These are phyloP conservation scores for Meandrina meandrites DNA, from an alignment of 92 coral and sea anemone species.

Conservation along the genomic window DNA sequence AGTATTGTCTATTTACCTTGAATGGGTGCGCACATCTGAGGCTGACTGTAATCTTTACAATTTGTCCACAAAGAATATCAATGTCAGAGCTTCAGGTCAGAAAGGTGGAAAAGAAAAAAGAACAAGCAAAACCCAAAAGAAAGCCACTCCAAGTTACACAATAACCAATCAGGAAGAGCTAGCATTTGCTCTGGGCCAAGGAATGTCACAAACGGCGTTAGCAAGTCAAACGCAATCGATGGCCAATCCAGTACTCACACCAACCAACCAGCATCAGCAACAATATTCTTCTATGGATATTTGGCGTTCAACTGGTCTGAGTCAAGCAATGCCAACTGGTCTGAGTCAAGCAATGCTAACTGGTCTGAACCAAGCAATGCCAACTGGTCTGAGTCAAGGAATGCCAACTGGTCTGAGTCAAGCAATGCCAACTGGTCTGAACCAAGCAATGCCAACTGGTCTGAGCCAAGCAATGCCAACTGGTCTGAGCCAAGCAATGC, in stretches of 20 bases:
- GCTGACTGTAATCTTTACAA: conserved; percentile 41
- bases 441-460: too few relatives aligned
- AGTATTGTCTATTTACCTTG: conserved; percentile 38
- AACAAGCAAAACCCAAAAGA: conserved; percentile 18
- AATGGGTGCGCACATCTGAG: conserved; percentile 23
- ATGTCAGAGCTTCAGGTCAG: conserved; percentile 47
- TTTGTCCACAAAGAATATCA: conserved; percentile 42
- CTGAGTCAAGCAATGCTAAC: too few relatives aligned
- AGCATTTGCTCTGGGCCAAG: conserved; percentile 1
- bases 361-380: too few relatives aligned
- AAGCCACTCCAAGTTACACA: conserved; percentile 24
- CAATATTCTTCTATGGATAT: too few relatives aligned
- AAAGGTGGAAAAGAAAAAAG: conserved; percentile 45
- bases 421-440: too few relatives aligned
- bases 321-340: too few relatives aligned
- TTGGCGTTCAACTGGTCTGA: too few relatives aligned
- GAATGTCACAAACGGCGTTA: background rate
- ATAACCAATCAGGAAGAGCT: conserved; percentile 45
- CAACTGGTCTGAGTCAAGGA: background rate
- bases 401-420: too few relatives aligned
- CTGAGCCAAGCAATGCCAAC: too few relatives aligned
- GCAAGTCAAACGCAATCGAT: background rate
- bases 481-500: background rate
- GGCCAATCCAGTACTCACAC: too few relatives aligned
- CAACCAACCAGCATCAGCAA: too few relatives aligned